Conservation (phyloP, 2,113 vertebrate species). For the Eurypyga helias region DNA sequence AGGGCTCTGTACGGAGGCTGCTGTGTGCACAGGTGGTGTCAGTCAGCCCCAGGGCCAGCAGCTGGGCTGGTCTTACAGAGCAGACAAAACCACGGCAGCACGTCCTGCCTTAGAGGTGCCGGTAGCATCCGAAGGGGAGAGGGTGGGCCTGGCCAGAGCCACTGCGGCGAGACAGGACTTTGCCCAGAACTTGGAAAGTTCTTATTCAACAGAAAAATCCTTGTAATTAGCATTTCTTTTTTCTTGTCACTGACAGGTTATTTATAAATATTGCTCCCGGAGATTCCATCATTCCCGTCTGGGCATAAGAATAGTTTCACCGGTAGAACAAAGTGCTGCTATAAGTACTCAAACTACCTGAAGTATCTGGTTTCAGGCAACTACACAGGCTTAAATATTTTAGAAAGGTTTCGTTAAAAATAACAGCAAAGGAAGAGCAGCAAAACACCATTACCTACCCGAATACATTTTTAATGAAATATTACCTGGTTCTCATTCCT, state of each 20-base stretch:
- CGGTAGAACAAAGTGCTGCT: slow-evolving; percentile 29
- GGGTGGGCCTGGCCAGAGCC: background rate
- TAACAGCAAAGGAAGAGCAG: slow-evolving; percentile 58
- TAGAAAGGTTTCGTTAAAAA: slow-evolving; percentile 59
- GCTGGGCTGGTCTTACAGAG: background rate
- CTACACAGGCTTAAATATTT: slow-evolving; percentile 64
- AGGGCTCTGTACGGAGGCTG: background rate
- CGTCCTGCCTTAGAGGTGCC: accelerated
- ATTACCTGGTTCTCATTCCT: slow-evolving; percentile 21
- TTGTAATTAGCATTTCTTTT: background rate
- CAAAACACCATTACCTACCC: slow-evolving; percentile 60
- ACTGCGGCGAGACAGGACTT: background rate
- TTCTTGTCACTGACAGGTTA: background rate
- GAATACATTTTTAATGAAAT: slow-evolving; percentile 63
- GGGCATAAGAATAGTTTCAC: background rate
- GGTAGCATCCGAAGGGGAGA: accelerated
- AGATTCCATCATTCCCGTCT: background rate
- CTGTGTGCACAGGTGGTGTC: background rate
- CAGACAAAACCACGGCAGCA: background rate
- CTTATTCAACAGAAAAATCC: background rate
- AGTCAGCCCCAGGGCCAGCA: background rate
- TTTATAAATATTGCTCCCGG: slow-evolving; percentile 49
- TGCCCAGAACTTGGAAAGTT: background rate
- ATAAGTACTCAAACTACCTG: slow-evolving; percentile 6
- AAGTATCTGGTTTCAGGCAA: slow-evolving; percentile 58